Evolutionary conservation across 2,113 vertebrate species (phyloP).

Genomic region (human): GRCh38 chr9:114478501-114479000

Average conservation of each 20-base stretch:
- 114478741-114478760: slow-evolving; percentile 95
- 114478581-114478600: slow-evolving; percentile 93
- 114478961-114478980: not conserved
- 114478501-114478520: not conserved
- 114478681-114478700: slow-evolving; percentile 99
- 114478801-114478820: accelerated
- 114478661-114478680: slow-evolving; percentile 95
- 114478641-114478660: slow-evolving; percentile 92
- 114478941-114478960: no score
- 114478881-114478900: no score
- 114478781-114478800: not conserved
- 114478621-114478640: slow-evolving; percentile 87
- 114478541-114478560: slow-evolving; percentile 93
- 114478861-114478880: accelerated
- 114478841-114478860: not conserved
- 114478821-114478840: not conserved
- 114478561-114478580: slow-evolving; percentile 94
- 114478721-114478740: slow-evolving; percentile 93
- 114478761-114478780: slow-evolving; percentile 93
- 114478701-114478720: slow-evolving; percentile 96
- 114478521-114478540: not conserved
- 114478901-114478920: not conserved
- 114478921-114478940: not conserved
- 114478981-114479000: not conserved
- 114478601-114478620: slow-evolving; percentile 85